Percentiles rank a stretch among this genome's conserved stretches.
Evolutionary conservation across 2,113 vertebrate species (phyloP).

Genomic region (Pomatostomus ruficeps): DNA sequence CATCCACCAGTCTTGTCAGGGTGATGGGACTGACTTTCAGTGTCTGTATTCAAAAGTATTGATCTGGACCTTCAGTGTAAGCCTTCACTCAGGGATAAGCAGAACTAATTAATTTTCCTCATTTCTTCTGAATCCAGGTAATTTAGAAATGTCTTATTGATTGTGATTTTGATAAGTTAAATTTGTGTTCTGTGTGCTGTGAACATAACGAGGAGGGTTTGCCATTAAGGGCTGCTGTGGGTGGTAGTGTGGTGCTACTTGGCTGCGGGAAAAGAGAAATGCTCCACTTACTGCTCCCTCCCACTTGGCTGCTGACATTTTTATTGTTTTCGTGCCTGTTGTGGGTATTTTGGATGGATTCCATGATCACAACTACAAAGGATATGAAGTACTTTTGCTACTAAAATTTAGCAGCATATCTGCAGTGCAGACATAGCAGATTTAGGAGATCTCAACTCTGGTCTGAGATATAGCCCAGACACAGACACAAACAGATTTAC

Average conservation of each 20-base stretch:
- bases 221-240: not conserved
- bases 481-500: not conserved
- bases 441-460: not conserved
- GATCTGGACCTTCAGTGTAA: not conserved
- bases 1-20: not conserved
- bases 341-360: not conserved
- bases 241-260: rapidly evolving
- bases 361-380: not conserved
- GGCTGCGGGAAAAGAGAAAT: not conserved
- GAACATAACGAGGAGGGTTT: not conserved
- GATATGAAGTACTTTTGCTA: not conserved
- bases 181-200: not conserved
- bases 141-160: not conserved
- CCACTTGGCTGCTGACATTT: not conserved
- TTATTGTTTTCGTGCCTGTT: not conserved
- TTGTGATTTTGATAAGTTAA: not conserved
- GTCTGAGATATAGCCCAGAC: not conserved
- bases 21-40: not conserved
- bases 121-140: not conserved
- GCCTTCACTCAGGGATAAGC: not conserved
- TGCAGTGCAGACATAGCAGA: not conserved
- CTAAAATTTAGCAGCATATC: not conserved
- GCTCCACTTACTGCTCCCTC: not conserved
- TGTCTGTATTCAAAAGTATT: not conserved
- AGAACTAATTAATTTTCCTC: not conserved